Base-by-base conservation (phyloP, 1,140 invertebrate species). In the Heterodera carotae region DNA sequence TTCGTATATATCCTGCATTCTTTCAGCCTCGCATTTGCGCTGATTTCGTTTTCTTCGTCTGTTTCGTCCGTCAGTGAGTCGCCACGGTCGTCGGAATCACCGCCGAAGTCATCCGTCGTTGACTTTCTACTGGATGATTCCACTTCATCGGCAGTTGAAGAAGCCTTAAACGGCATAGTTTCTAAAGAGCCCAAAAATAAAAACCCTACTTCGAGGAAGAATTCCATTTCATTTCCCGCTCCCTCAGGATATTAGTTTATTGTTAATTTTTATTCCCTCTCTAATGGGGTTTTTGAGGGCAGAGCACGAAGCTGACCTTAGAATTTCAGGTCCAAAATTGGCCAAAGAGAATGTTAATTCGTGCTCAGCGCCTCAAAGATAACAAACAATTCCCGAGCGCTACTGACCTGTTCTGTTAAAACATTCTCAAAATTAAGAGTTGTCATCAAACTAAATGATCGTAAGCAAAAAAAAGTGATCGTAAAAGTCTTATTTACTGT, bases 341-440 rank as follows among this genome's bases (percentile, higher is more conserved):
- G n/a, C n/a, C n/a, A n/a, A n/a, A n/a, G n/a, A n/a, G n/a, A n/a
- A n/a, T n/a, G n/a, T n/a, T 79, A 82, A 31, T 79, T 15, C 18
- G 31, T 15, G 78, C 31, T 34, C 22, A 4, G 15, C 2, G 0
- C 12, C 0, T 68, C 12, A 66, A 36, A 80, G 10, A 5, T 34
- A 80, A 22, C 34, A 0, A 27, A 67, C n/a, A 18, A 33, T 80
- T 34, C 12, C 64, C 22, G 8, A 8, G 18, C 76, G 15, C 72
- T 36, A 77, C 34, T 10, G n/a, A 83, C 80, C 80, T 83, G 78
- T 83, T 81, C 80, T 10, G 25, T 77, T 33, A 82, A 81, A 80
- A 78, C 77, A 56, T 75, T 83, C 59, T 81, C 80, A 72, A 77
- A 71, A 31, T 78, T 64, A 31, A 31, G 64, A 10, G 67, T 69